Percentiles rank a stretch among this genome's conserved stretches.
Evolutionary conservation across 2,113 vertebrate genomes (phyloP).

Genomic region (Rhynchopsitta pachyrhyncha): DNA sequence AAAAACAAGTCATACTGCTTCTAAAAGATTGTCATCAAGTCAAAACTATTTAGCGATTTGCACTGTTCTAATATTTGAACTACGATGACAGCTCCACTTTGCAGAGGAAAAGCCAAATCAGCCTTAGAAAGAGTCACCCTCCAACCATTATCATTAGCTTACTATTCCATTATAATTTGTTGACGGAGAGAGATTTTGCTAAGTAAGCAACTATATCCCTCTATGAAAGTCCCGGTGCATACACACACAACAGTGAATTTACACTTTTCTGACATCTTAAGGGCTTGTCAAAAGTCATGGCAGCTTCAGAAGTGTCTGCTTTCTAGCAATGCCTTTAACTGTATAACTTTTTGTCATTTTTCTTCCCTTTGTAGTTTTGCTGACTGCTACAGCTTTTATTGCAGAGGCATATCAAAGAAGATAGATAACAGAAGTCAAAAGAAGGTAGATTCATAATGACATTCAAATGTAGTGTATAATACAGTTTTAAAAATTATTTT

Average conservation of each 20-base stretch:
- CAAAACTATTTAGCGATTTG: neutral
- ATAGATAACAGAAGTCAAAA: slow-evolving; percentile 43
- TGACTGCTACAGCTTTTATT: slow-evolving; percentile 49
- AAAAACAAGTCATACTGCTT: neutral
- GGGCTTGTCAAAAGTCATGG: slow-evolving; percentile 33
- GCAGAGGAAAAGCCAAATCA: neutral
- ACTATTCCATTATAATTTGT: neutral
- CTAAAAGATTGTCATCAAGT: neutral
- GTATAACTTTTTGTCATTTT: neutral
- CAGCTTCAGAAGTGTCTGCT: slow-evolving; percentile 48
- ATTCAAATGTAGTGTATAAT: neutral
- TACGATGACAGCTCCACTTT: neutral
- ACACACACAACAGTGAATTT: neutral
- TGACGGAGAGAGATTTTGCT: slow-evolving; percentile 2
- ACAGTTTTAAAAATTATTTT: neutral
- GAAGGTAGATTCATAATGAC: slow-evolving; percentile 30
- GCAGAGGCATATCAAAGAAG: slow-evolving; percentile 27
- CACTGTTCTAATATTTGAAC: neutral
- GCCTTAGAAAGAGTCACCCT: neutral
- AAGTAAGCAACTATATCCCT: slow-evolving; percentile 10
- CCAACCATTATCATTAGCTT: neutral
- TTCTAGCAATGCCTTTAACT: neutral
- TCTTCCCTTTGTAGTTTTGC: slow-evolving; percentile 51
- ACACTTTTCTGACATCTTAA: slow-evolving; percentile 38
- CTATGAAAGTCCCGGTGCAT: neutral